Base-by-base conservation (phyloP, 2,888 invertebrate genomes). In the Strigamia crassipes region DNA sequence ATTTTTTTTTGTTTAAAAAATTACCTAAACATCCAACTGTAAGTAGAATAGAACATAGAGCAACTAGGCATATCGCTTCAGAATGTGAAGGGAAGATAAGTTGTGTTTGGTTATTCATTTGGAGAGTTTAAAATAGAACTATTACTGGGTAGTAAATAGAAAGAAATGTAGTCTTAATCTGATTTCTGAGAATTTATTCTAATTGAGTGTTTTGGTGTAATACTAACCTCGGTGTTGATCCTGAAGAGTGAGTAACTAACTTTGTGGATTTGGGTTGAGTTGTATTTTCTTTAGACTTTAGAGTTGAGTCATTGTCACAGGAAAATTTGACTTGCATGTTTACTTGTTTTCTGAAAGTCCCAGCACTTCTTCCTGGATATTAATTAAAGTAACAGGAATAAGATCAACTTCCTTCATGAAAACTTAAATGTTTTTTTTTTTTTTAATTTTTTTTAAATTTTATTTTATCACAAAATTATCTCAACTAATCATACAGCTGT, bases 331-430 rank as follows among this genome's bases (percentile, higher is more conserved):
- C 18, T 56, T 9, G 0, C 1, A 42, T n/a, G n/a, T 9, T 56
- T 56, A 8, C 18, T 56, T 56, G 56, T 56, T 56, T 56, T 18
- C 13, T 46, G 46, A 15, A 46, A 46, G 46, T 46, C 46, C 0
- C 46, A 46, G 46, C 46, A 46, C 46, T 46, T 56, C 56, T 56
- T 56, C 56, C 56, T n/a, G 56, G 56, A 56, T 56, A 56, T 56
- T 56, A 56, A 56, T 56, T 18, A 56, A 56, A 56, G 18, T 56
- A 56, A 56, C 56, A 56, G 56, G 56, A 56, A 56, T 56, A 56
- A 18, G 56, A 56, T 56, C 56, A 18, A 56, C 56, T 56, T 56
- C 56, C 56, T 56, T 56, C n/a, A 18, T 21, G 1, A n/a, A 56
- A 56, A 18, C 5, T 21, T 0, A 56, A 56, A 27, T 1, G 1